A percentile compares a stretch with the other conserved stretches of the same genome.
Conservation (phyloP, 2,113 vertebrate species). For the Perognathus longimembris region DNA sequence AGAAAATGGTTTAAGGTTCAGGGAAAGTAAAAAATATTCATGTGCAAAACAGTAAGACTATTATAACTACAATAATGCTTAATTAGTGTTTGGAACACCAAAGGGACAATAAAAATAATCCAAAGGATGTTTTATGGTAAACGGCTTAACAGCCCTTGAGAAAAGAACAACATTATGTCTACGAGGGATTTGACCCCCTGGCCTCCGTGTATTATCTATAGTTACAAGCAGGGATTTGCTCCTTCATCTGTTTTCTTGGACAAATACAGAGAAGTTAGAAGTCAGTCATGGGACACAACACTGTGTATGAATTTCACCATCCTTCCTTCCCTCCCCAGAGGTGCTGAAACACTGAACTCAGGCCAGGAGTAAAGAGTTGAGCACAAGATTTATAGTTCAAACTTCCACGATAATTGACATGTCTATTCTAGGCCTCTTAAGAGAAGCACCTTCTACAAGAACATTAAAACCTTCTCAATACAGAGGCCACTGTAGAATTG, state of each 20-base stretch:
- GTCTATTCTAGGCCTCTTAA: conserved; percentile 40
- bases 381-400: conserved; percentile 43
- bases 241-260: neutral
- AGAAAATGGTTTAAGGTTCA: conserved; percentile 36
- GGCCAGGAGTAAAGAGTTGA: neutral
- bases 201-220: neutral
- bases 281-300: neutral
- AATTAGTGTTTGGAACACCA: neutral
- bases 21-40: neutral
- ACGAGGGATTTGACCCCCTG: neutral
- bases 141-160: neutral
- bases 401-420: conserved; percentile 49
- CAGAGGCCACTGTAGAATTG: conserved; percentile 32
- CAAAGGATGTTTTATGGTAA: neutral
- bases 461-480: conserved; percentile 12
- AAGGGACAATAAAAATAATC: conserved; percentile 9
- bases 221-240: neutral
- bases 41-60: neutral
- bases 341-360: neutral
- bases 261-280: neutral
- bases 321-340: neutral
- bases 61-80: conserved; percentile 1
- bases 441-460: conserved; percentile 33
- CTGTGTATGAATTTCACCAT: neutral
- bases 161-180: neutral